A percentile compares a stretch with the other conserved stretches of the same genome.
Evolutionary conservation across 2,888 invertebrate species (phyloP).

Genomic region (Oxystoma pomonae): DNA sequence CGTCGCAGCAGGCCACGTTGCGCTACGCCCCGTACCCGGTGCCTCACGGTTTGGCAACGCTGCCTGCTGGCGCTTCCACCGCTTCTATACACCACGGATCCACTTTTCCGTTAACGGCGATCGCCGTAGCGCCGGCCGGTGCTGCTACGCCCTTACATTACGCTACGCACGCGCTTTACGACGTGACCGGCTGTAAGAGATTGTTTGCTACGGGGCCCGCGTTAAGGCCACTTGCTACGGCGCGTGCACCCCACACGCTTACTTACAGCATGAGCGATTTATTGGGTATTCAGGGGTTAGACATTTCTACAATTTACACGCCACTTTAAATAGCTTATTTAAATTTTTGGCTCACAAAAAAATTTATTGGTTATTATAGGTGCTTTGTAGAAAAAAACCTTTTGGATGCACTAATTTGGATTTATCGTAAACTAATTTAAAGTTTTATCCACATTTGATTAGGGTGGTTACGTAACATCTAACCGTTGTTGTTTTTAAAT

Average conservation of each 20-base stretch:
- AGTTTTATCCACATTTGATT: no score
- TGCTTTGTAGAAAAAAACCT: no score
- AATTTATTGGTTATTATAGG: no score
- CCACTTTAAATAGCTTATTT: conserved; percentile 49
- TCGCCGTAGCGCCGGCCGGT: conserved; percentile 42
- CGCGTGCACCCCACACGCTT: conserved; percentile 55
- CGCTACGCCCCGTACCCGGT: conserved; percentile 60
- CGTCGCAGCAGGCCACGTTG: conserved; percentile 50
- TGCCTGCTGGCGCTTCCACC: conserved; percentile 31
- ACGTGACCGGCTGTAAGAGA: conserved; percentile 52
- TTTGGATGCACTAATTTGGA: no score
- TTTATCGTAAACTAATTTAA: no score
- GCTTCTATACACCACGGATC: conserved; percentile 32
- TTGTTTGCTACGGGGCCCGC: conserved; percentile 53
- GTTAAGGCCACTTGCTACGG: conserved; percentile 46
- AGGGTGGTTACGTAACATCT: no score
- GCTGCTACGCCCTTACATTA: conserved; percentile 40
- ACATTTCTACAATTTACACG: conserved; percentile 68
- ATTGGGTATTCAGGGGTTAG: conserved; percentile 66
- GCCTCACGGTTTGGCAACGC: conserved; percentile 40
- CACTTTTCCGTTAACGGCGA: conserved; percentile 42
- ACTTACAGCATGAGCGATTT: conserved; percentile 68
- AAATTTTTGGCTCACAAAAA: no score
- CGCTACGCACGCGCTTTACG: conserved; percentile 46
- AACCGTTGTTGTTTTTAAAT: no score